Base-by-base conservation (phyloP, 2,113 vertebrate species). In the Menura novaehollandiae region DNA sequence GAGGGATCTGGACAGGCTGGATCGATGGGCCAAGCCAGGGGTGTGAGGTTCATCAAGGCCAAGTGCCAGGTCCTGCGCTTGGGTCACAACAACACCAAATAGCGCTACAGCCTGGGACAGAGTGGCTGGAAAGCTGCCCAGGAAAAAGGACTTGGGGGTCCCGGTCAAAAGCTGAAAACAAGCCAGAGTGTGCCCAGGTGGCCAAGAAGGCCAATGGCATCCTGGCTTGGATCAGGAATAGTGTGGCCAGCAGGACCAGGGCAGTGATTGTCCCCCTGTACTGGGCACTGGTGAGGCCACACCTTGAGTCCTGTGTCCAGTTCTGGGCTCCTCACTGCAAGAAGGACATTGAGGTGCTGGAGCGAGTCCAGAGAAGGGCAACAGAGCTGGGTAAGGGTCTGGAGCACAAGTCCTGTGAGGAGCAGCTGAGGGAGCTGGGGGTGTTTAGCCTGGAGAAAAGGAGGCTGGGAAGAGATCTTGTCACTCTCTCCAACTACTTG, bases 401-500 rank as follows among this genome's bases (percentile, higher is more conserved):
- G 49, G 55, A 72, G 37, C 66, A 28, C 28, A 59, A 5, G 10
- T n/a, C 13, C n/a, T 28, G 0, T 10, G 10, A 59, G 28, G 5
- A 75, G 20, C 33, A 44, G 27, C 68, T 74, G 39, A 73, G 24
- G 16, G 14, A 66, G 4, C 10, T 35, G 52, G 4, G 12, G 1
- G 4, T 41, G 39, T 47, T 73, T 7, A 73, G n/a, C 21, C 66
- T 12, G 30, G 53, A 59, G 4, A 47, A 53, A 73, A 23, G 8
- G 15, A 79, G 14, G 16, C 32, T 41, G 26, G 9, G 44, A 12
- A n/a, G 24, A 33, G 8, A 12, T 37, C 9, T 22, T 19, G 19
- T 2, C 1, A 0, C 6, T 41, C 37, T 53, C 52, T 59, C 19
- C 21, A 73, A 7, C 15, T 46, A 28, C 14, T n/a, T 27, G 27